Evolutionary conservation across 2,888 invertebrate genomes (phyloP), one percentile per base, ranked within the genome.

Genomic region (Caenorhabditis sinica): DNA sequence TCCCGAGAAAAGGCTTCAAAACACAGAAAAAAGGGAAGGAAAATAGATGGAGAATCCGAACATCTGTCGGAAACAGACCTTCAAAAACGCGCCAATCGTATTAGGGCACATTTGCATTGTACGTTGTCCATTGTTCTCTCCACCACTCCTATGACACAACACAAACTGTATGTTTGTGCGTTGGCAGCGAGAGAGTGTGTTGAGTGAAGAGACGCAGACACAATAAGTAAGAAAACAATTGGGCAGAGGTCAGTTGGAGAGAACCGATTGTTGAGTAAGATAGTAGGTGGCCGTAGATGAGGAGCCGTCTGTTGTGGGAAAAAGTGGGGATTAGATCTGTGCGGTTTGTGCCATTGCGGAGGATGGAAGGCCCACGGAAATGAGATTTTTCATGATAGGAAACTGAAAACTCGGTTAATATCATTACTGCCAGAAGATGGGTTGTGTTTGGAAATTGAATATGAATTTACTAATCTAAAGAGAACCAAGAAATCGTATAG

Each of bases 81-180:
- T 69, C 28, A 45, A 79, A 72, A 9, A 63, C 28, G 40, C 61
- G 68, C 28, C 60, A 33, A 53, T 56, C 56, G 5, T n/a, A 51
- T 23, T 63, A 33, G 79, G 5, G 79, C 79, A 33, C 63, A 45
- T 43, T 72, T 79, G 79, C 69, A 77, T 61, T 33, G 17, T 2
- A 20, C 63, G 28, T 40, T 30, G 49, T 11, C 15, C n/a, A 11
- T 36, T 33, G 20, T 15, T n/a, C 51, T 36, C n/a, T 9, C 40
- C 28, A 5, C 9, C 23, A 36, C 8, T 15, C 43, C 9, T 3
- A 25, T 9, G 20, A 43, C 40, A 40, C 4, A 58, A 58, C 49
- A n/a, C 56, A 51, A 51, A 72, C 40, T 30, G 40, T 58, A 23
- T 69, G 15, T 66, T 40, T 15, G 13, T 51, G 56, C 17, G 13